phyloP scores from a whole-genome alignment of 2,888 invertebrate genomes.

The Aspidiotus destructor region DNA sequence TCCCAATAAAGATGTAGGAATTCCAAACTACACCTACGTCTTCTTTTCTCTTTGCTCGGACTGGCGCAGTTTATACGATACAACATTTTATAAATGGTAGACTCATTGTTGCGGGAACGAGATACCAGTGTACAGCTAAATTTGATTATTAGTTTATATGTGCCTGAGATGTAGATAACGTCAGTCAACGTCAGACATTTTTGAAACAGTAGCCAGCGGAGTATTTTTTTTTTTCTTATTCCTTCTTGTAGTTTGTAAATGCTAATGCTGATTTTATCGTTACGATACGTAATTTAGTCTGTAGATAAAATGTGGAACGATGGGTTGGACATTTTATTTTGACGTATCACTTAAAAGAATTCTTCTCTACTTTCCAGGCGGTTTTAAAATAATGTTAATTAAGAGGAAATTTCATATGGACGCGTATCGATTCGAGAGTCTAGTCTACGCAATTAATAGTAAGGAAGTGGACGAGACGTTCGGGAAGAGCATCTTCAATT shows the following conservation, averaged over 20 bases:
- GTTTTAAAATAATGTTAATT: too few relatives aligned
- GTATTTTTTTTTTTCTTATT: neutral
- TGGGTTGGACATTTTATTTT: too few relatives aligned
- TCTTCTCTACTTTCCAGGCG: too few relatives aligned
- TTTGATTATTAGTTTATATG: conserved; percentile 9
- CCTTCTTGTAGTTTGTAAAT: neutral
- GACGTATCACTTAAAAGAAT: too few relatives aligned
- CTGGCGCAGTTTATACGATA: neutral
- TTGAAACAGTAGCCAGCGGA: neutral
- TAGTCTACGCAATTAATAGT: too few relatives aligned
- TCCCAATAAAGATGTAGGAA: neutral
- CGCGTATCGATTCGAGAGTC: too few relatives aligned
- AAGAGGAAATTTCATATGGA: too few relatives aligned
- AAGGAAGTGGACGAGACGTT: too few relatives aligned
- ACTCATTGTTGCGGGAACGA: too few relatives aligned
- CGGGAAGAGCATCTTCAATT: too few relatives aligned
- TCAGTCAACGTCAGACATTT: conserved; percentile 8
- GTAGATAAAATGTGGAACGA: too few relatives aligned
- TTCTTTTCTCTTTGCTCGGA: neutral
- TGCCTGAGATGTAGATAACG: conserved; percentile 5
- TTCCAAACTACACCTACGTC: conserved; percentile 4
- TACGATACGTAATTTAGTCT: too few relatives aligned
- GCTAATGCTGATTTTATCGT: conserved; percentile 13
- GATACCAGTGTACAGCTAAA: conserved; percentile 1
- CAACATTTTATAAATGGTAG: neutral